Base-by-base conservation (phyloP, 2,888 invertebrate species). In the Graphium colonna region DNA sequence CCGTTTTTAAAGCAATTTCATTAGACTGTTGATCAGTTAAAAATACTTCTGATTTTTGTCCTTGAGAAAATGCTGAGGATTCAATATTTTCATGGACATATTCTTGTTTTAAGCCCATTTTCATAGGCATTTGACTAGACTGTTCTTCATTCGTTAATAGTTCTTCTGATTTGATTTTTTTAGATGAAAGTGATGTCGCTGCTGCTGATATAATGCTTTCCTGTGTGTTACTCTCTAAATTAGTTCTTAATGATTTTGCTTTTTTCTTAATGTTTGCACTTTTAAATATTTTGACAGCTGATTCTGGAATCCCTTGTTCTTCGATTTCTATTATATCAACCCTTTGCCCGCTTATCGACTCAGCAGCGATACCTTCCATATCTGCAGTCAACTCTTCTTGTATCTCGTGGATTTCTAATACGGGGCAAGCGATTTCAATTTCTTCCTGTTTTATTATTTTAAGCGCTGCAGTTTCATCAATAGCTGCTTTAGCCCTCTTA, bases 391-490 rank as follows among this genome's bases (percentile, higher is more conserved):
- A 9, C n/a, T 9, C 36, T 36, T 44, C 13, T 9, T 52, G 42
- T 36, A 43, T 38, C 4, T 44, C 36, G 26, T 44, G 48, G 10
- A 3, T 47, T 18, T 45, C 28, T 3, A 43, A 18, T 12, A 52
- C 12, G 13, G 47, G 31, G 3, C 12, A 16, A 12, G 10, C n/a
- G 4, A 17, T 4, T 38, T 38, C 28, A 28, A 39, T n/a, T 28
- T 49, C 53, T 48, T 43, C 28, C 47, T 43, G 13, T 10, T 39
- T 48, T 3, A 21, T 10, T 15, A 53, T 44, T 2, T 38, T 53
- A 0, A 53, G 31, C 1, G 39, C 31, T 39, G 39, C 48, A 1
- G 48, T 48, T 39, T 53, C 48, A 7, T 45, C 31, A 17, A 18
- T 3, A 4, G 18, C 10, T 42, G 42, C 21, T 15, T 50, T 42